Evolutionary conservation across 2,888 invertebrate species (phyloP), one percentile per base, ranked within the genome.

Genomic region (Apantesis nais): DNA sequence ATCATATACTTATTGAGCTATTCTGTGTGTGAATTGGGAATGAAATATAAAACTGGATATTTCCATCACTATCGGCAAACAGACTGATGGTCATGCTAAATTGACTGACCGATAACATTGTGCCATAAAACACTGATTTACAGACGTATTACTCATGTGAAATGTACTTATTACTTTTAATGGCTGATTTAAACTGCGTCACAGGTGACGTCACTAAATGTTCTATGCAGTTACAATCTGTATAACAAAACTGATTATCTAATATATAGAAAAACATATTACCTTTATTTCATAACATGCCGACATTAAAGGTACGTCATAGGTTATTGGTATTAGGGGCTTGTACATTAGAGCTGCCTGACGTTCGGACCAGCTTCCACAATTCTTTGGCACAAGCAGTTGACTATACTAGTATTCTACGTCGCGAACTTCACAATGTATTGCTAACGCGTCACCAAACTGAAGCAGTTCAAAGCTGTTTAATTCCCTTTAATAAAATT

Each of bases 91-190:
- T 88, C 86, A 90, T 81, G 86, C 86, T 83, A 83, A 87, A 88
- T 88, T 85, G 83, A 81, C 83, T 78, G 76, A 61, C 81, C 87
- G 88, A 90, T 90, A 89, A 90, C 83, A 83, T 68, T 74, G 71
- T 78, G 83, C 83, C 81, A 83, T 87, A 85, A 89, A 88, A 85
- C 85, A 80, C 82, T 83, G 86, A 86, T 87, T 88, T 88, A 85
- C 83, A 88, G 79, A 79, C 83, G 83, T 84, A 83, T 89, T 89
- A 89, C 86, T 87, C 88, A 88, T 78, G 48, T 29, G 58, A 34
- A 67, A 62, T 58, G 66, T 69, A 89, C 86, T 87, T 87, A 81
- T 64, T 58, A 73, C 67, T 84, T 83, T 83, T 80, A 79, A 85
- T 77, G 81, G 79, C 72, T 76, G 71, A 81, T 79, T 81, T 73